phyloP scores from a whole-genome alignment of 2,797 vertebrate genomes.

The Diceros bicornis region DNA sequence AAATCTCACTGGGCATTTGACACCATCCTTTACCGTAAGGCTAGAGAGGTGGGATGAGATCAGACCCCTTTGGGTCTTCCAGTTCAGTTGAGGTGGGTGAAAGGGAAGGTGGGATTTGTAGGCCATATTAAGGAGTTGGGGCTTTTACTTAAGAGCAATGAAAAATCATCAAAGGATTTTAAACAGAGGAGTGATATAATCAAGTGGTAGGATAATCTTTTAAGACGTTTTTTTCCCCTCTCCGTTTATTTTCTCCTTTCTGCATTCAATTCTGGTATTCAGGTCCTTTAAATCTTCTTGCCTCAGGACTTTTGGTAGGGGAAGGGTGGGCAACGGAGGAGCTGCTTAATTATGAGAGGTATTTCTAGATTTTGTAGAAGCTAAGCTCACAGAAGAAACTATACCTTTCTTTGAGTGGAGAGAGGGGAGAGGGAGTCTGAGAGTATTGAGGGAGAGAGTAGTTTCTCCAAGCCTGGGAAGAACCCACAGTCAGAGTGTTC shows the following conservation, averaged over 20 bases:
- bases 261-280: background rate
- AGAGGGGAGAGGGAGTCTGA: background rate
- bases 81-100: background rate
- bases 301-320: background rate
- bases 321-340: background rate
- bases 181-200: background rate
- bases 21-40: background rate
- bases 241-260: background rate
- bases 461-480: background rate
- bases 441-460: background rate
- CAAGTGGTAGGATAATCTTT: background rate
- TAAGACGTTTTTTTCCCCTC: background rate
- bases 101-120: background rate
- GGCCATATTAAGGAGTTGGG: background rate
- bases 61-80: background rate
- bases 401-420: background rate
- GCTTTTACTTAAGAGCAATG: background rate
- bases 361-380: background rate
- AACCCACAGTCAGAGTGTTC: background rate
- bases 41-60: background rate
- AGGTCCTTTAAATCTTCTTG: background rate
- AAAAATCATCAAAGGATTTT: background rate
- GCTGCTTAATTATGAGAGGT: background rate
- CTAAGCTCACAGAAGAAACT: background rate
- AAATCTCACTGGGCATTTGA: background rate